A percentile compares a stretch with the other conserved stretches of the same genome.
phyloP scores from a whole-genome alignment of 35 echinoderm and acorn worm species.

The Heliocidaris tuberculata region DNA sequence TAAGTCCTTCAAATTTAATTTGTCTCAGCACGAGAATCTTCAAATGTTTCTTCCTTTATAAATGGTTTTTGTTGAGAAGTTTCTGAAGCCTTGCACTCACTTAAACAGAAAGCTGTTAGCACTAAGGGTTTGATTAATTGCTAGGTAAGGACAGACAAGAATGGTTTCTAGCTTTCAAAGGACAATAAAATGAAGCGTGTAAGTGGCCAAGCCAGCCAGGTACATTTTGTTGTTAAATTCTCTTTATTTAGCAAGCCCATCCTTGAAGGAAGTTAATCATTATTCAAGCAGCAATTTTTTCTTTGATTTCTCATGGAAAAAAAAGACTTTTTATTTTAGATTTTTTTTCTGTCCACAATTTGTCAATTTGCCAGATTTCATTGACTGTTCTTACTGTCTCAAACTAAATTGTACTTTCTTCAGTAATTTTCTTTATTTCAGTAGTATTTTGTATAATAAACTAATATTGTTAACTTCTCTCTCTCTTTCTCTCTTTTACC shows the following conservation, averaged over 20 bases:
- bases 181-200: neutral
- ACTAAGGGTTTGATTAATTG: slow-evolving; percentile 21
- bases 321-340: neutral
- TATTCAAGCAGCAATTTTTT: neutral
- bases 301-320: neutral
- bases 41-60: slow-evolving; percentile 16
- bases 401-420: neutral
- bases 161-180: neutral
- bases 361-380: neutral
- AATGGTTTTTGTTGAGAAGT: neutral
- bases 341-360: neutral
- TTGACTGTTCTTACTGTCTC: neutral
- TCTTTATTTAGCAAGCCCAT: neutral
- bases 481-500: neutral
- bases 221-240: neutral
- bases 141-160: neutral
- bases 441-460: neutral
- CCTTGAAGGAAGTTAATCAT: neutral
- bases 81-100: slow-evolving; percentile 26
- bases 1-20: slow-evolving; percentile 12
- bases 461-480: neutral
- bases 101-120: slow-evolving; percentile 46
- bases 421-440: neutral
- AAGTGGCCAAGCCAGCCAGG: neutral
- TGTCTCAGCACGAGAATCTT: neutral